Conservation (phyloP, 2,113 vertebrate genomes). For the Sceloporus undulatus region DNA sequence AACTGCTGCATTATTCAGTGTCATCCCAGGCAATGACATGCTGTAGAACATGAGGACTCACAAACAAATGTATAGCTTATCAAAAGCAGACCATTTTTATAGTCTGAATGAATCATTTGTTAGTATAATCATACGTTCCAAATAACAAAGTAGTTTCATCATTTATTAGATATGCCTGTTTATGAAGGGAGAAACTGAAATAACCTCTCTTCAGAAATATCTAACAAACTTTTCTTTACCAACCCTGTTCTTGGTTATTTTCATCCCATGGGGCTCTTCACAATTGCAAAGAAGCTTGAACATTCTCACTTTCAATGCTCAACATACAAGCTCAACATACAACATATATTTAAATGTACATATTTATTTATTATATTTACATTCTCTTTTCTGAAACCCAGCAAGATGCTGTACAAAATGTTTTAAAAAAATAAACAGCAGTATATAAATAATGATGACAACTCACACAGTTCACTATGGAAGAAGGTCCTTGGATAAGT, state of each 20-base stretch:
- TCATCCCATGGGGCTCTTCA: background rate
- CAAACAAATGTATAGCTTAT: constrained; percentile 44
- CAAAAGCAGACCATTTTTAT: constrained; percentile 8
- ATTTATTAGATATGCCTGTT: constrained; percentile 18
- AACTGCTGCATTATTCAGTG: constrained; percentile 51
- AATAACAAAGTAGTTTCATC: constrained; percentile 29
- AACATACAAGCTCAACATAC: background rate
- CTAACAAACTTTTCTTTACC: background rate
- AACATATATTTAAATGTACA: too few species aligned
- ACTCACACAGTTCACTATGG: too few species aligned
- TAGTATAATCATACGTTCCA: constrained; percentile 39
- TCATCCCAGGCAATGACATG: constrained; percentile 54
- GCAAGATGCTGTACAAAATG: too few species aligned
- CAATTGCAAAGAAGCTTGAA: background rate
- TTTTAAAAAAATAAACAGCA: too few species aligned
- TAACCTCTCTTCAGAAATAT: background rate
- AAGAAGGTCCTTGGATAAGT: too few species aligned
- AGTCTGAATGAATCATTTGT: constrained; percentile 42
- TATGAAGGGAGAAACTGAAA: constrained; percentile 32
- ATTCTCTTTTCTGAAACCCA: too few species aligned
- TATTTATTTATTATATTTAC: too few species aligned
- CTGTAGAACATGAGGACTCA: constrained; percentile 51
- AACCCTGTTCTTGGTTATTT: background rate
- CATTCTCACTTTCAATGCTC: background rate
- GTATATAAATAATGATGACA: too few species aligned